Conservation (phyloP, 2,797 vertebrate species). For the Dendrocincla fuliginosa region DNA sequence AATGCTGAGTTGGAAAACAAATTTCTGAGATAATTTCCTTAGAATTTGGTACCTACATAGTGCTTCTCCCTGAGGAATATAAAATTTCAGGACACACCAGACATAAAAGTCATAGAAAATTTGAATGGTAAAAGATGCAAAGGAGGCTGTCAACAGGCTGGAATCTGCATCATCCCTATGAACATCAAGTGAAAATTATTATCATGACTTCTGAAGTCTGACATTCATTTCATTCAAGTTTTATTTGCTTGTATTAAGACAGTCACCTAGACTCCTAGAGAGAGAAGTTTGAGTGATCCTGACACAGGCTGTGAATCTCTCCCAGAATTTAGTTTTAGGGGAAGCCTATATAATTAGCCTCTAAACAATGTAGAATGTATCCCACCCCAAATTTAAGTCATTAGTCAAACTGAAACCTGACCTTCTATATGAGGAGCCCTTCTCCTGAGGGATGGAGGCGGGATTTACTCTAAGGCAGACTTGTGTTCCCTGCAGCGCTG, state of each 20-base stretch:
- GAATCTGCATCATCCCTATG: neutral
- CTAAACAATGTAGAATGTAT: neutral
- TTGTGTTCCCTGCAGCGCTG: rapidly evolving
- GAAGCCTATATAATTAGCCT: neutral
- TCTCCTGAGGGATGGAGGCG: neutral
- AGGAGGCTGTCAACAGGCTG: neutral
- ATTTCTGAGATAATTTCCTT: neutral
- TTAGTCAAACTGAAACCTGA: neutral
- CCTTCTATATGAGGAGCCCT: neutral
- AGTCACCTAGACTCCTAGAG: neutral
- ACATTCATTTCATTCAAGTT: neutral
- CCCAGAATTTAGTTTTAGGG: neutral
- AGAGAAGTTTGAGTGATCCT: neutral
- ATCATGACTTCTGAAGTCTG: neutral
- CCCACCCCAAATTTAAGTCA: neutral
- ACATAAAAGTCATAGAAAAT: neutral
- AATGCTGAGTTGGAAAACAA: neutral
- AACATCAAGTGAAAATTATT: neutral
- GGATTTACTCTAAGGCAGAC: neutral
- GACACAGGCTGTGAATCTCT: neutral
- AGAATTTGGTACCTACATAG: neutral
- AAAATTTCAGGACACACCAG: neutral
- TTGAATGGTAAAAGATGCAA: neutral
- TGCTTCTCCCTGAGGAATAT: neutral
- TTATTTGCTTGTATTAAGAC: neutral